These are phyloP conservation scores for Schizothorax lantsangensis DNA, from an alignment of 2,797 vertebrate species.

Conservation along the genomic window DNA sequence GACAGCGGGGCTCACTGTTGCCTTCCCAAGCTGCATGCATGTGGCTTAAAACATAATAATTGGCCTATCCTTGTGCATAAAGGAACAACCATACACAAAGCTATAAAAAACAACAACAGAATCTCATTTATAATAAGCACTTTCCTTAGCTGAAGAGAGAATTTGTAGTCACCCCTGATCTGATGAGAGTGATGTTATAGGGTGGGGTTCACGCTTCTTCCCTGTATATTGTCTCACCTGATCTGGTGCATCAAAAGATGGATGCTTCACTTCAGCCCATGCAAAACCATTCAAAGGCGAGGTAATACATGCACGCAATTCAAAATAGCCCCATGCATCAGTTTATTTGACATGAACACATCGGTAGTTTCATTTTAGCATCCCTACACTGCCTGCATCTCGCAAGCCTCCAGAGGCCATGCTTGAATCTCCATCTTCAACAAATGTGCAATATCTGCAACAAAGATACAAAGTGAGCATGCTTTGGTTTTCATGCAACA, in stretches of 20 bases:
- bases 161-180: background rate
- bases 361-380: slow-evolving; percentile 22
- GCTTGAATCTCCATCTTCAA: slow-evolving; percentile 39
- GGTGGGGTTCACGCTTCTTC: slow-evolving; percentile 55
- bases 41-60: slow-evolving; percentile 15
- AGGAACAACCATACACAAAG: background rate
- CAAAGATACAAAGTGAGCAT: slow-evolving; percentile 11
- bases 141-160: background rate
- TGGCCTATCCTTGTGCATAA: background rate
- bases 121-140: background rate
- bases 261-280: background rate
- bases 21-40: background rate
- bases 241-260: slow-evolving; percentile 14
- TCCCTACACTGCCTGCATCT: slow-evolving; percentile 36
- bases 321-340: background rate
- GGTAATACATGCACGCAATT: background rate
- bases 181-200: slow-evolving; percentile 45
- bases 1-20: background rate
- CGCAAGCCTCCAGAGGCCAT: slow-evolving; percentile 30
- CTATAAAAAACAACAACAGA: background rate
- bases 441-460: slow-evolving; percentile 32
- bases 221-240: slow-evolving; percentile 46
- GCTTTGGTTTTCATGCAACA: slow-evolving; percentile 7
- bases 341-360: slow-evolving; percentile 29
- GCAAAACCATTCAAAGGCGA: background rate